phyloP scores from a whole-genome alignment of 2,888 invertebrate genomes.

The Phymatocera aterrima region DNA sequence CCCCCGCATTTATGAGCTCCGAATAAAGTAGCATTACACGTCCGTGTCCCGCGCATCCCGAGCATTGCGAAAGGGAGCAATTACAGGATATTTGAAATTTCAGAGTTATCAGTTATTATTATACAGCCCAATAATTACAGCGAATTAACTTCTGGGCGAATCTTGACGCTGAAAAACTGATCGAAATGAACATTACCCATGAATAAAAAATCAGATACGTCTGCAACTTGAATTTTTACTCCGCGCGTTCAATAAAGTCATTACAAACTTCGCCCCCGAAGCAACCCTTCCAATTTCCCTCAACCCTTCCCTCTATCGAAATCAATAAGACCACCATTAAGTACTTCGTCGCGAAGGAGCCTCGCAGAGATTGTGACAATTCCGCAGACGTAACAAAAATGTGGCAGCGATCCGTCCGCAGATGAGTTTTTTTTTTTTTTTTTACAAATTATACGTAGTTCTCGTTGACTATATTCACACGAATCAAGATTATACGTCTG shows the following conservation, averaged over 20 bases:
- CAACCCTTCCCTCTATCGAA: not conserved
- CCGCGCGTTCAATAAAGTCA: not conserved
- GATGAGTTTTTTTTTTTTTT: no score
- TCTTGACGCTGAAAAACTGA: not conserved
- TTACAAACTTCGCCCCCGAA: not conserved
- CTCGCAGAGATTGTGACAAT: not conserved
- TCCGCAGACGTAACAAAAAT: not conserved
- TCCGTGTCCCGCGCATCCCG: not conserved
- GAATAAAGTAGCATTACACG: constrained; percentile 8
- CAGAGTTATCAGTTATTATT: not conserved
- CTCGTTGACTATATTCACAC: no score
- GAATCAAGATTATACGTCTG: no score
- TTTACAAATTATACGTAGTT: no score
- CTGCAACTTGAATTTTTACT: not conserved
- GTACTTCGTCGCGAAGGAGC: not conserved
- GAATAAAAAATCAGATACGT: not conserved
- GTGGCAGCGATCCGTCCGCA: no score
- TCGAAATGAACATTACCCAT: not conserved
- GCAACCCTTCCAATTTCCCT: constrained; percentile 17
- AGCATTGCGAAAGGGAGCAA: not conserved
- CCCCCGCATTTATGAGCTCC: not conserved
- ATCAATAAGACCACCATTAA: constrained; percentile 3
- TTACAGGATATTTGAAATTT: not conserved
- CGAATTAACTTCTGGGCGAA: not conserved
- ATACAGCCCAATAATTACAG: not conserved